Percentiles rank a stretch among this genome's conserved stretches.
Conservation (phyloP, 1,140 invertebrate genomes). For the Dendrolimus punctatus region DNA sequence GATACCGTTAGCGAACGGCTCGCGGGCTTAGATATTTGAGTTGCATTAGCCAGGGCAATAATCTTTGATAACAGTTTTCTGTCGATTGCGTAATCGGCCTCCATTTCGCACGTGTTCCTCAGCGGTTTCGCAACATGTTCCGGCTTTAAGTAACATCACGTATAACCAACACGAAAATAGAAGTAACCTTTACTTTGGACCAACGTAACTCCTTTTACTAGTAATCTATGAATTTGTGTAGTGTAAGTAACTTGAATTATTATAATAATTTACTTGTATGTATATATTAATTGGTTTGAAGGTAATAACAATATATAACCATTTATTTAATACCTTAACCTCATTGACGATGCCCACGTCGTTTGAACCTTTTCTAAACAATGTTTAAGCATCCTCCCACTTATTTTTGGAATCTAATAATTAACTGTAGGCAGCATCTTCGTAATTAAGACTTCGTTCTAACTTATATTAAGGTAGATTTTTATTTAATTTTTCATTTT, state of each 20-base stretch:
- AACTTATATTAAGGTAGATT: no score
- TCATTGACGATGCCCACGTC: slow-evolving; percentile 14
- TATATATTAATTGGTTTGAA: not conserved
- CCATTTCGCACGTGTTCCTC: slow-evolving; percentile 48
- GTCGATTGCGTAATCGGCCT: slow-evolving; percentile 44
- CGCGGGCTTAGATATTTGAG: slow-evolving; percentile 33
- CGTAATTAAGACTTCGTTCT: no score
- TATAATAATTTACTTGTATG: not conserved
- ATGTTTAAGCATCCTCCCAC: slow-evolving; percentile 10
- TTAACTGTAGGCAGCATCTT: no score
- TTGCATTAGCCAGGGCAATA: slow-evolving; percentile 46
- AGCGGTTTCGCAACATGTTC: slow-evolving; percentile 39
- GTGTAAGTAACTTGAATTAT: not conserved
- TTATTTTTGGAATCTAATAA: not conserved
- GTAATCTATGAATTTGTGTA: not conserved
- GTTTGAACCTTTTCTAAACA: slow-evolving; percentile 2
- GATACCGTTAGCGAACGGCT: slow-evolving; percentile 48
- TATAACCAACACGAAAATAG: not conserved
- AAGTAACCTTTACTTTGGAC: not conserved
- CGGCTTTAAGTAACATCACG: slow-evolving; percentile 15
- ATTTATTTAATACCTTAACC: slow-evolving; percentile 18
- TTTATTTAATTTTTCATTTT: no score
- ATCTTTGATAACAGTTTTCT: slow-evolving; percentile 46
- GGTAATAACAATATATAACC: not conserved
- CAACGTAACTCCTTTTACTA: not conserved